Evolutionary conservation across 2,888 invertebrate genomes (phyloP).

Genomic region (Pediacus dermestoides): DNA sequence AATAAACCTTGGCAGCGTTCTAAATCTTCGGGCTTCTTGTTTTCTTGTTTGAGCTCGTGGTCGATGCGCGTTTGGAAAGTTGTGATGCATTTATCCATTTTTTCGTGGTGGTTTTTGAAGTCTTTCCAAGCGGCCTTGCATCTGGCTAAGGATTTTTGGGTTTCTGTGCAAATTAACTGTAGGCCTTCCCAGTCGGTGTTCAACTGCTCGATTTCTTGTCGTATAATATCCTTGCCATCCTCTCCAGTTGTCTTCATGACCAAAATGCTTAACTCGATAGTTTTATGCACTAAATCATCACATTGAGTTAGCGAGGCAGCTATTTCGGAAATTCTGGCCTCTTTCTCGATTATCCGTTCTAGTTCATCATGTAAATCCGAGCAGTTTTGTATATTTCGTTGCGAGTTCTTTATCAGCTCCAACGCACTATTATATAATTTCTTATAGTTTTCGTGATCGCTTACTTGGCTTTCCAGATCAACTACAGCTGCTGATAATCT

Average conservation of each 20-base stretch:
- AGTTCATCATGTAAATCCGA: slow-evolving; percentile 87
- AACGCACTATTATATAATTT: slow-evolving; percentile 76
- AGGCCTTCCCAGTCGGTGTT: slow-evolving; percentile 80
- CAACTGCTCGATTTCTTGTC: slow-evolving; percentile 76
- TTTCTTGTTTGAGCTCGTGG: slow-evolving; percentile 60
- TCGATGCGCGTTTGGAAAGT: slow-evolving; percentile 64
- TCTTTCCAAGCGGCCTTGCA: slow-evolving; percentile 80
- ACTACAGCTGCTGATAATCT: slow-evolving; percentile 62
- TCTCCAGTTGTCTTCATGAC: slow-evolving; percentile 74
- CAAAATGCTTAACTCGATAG: slow-evolving; percentile 69
- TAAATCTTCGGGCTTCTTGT: slow-evolving; percentile 75
- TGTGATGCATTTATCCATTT: slow-evolving; percentile 72
- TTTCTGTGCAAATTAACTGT: slow-evolving; percentile 71
- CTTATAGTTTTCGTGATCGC: slow-evolving; percentile 83
- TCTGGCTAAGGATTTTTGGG: slow-evolving; percentile 68
- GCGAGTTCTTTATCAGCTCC: slow-evolving; percentile 79
- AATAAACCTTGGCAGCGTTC: slow-evolving; percentile 71
- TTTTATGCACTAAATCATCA: slow-evolving; percentile 68
- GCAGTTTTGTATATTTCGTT: slow-evolving; percentile 79
- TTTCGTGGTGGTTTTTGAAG: slow-evolving; percentile 68
- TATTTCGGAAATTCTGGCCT: slow-evolving; percentile 69
- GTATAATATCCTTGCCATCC: slow-evolving; percentile 79
- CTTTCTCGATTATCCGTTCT: slow-evolving; percentile 70
- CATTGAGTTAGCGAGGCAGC: slow-evolving; percentile 67
- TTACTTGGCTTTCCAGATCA: slow-evolving; percentile 77